Evolutionary conservation across 2,888 invertebrate species (phyloP), one percentile per base, ranked within the genome.

Genomic region (Latrodectus elegans): DNA sequence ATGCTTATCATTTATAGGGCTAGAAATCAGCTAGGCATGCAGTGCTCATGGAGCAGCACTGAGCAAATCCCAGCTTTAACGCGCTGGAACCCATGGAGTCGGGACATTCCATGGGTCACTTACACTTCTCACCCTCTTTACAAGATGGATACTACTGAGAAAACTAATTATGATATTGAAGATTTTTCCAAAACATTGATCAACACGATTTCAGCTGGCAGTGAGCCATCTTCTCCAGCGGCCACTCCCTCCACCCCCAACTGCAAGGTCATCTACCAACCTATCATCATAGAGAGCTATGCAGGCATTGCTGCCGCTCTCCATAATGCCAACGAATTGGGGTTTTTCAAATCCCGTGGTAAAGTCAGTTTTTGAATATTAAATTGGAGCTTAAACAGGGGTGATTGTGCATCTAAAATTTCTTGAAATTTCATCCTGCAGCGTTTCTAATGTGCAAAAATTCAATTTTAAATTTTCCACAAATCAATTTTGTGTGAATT

Each of bases 281-380:
- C 95, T 6, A 95, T 97, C 82, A 92, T 96, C 14, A 94, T 97
- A 90, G 95, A 96, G 91, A 96, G 95, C 92, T 97, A 97, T 91
- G 94, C 96, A 15, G 96, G 96, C 8, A 92, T 97, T 67, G 94
- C 95, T 12, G 96, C 96, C 4, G 92, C 96, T 70, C 94, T 97
- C 9, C 96, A 96, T 91, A 97, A 97, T 92, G 95, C 96, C 91
- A 95, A 96, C 90, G 94, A 95, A 90, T 93, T 97, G 92, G 97
- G 97, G 3, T 97, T 96, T 93, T 96, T 96, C 92, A 96, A 96
- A 93, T 96, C 96, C 88, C 94, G 97, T 90, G 96, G 96, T 90
- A 96, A 96, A 92, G 95, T 97, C 91, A 96, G 96, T 92, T 96
- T 96, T 92, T 96, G 95, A 94, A 89, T 86, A 64, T 70, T 49